Evolutionary conservation across 2,888 invertebrate genomes (phyloP), one percentile per base, ranked within the genome.

Genomic region (Drosophila conformis): DNA sequence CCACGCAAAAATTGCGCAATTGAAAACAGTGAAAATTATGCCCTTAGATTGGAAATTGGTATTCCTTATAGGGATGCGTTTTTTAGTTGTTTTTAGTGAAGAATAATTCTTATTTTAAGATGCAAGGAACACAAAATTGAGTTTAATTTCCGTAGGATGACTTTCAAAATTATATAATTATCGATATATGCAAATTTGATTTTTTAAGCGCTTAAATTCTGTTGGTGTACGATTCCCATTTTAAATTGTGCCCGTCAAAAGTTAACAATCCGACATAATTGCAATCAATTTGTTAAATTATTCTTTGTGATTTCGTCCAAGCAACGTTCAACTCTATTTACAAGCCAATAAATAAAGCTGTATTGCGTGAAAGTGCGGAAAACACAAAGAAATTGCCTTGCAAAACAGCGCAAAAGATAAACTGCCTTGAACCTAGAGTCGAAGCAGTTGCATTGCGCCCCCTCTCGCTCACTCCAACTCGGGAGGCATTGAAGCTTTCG

Each of bases 401-500:
- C 13, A 21, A 65, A 56, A 49, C 1, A 38, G 15, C 53, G 51
- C 48, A 56, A n/a, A n/a, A 38, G 21, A 40, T 42, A 62, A 67
- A 70, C 65, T 64, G 63, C 77, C 77, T 62, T 78, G 78, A 78
- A 78, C 78, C 69, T 46, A 36, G 27, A 36, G 35, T 58, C 29
- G 29, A 7, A 29, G 48, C 61, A 54, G 31, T 31, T 31, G 31
- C 42, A 53, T 38, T 21, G 71, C 71, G 8, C 15, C 27, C 15
- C 25, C 25, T 46, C 46, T 4, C 33, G 52, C 75, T 69, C 57
- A 59, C 31, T 2, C 38, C 21, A 29, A 8, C 15, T 27, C 31
- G 49, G 52, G 74, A 36, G 53, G 40, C n/a, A 42, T 13, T 59
- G 40, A 66, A 82, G 86, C 83, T 80, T 84, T 86, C 73, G 64